Conservation (phyloP, 1,140 invertebrate species). For the Trissolcus basalis region DNA sequence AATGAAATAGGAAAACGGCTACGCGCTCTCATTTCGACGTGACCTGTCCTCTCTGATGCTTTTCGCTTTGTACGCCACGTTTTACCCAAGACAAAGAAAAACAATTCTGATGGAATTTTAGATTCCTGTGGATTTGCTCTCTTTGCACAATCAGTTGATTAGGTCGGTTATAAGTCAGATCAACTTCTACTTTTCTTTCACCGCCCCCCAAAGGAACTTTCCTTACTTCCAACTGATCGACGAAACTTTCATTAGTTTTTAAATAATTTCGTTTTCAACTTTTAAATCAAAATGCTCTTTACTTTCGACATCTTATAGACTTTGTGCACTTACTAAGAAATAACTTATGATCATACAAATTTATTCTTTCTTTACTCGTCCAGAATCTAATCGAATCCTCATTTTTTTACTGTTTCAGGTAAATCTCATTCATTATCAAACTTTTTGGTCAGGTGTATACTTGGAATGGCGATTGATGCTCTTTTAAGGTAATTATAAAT, state of each 20-base stretch:
- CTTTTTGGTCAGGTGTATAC: too few species aligned
- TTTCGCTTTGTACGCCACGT: conserved; percentile 30
- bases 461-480: too few species aligned
- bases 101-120: conserved; percentile 39
- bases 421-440: neutral
- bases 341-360: too few species aligned
- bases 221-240: neutral
- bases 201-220: neutral
- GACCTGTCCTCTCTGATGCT: conserved; percentile 16
- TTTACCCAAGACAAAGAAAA: conserved; percentile 29
- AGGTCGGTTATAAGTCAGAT: conserved; percentile 24
- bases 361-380: too few species aligned
- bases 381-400: too few species aligned
- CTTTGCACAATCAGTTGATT: conserved; percentile 35
- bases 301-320: too few species aligned
- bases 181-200: neutral
- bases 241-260: conserved; percentile 21
- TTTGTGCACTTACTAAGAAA: too few species aligned
- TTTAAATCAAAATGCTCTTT: neutral
- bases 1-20: conserved; percentile 59
- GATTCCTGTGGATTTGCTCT: conserved; percentile 18
- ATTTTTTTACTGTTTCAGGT: neutral
- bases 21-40: conserved; percentile 15
- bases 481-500: too few species aligned
- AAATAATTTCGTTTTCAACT: conserved; percentile 19